Base-by-base conservation (phyloP, 2,888 invertebrate genomes). In the Oxytorus armatus region DNA sequence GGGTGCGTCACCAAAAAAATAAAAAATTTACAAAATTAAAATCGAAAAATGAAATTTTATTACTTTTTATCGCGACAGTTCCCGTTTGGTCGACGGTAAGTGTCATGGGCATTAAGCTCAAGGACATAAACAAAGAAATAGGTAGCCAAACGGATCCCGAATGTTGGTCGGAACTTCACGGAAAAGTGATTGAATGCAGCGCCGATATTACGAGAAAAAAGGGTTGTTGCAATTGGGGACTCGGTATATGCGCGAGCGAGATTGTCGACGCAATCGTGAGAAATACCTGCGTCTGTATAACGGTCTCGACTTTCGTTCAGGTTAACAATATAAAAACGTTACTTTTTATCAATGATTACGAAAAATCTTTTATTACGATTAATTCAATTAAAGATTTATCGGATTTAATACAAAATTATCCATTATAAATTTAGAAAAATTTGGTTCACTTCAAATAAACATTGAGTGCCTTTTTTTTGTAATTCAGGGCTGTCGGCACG, bases 31-130 rank as follows among this genome's bases (percentile, higher is more conserved):
- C 59, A 44, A 4, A 16, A 61, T 21, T 10, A 10, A 16, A 33
- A 11, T 23, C 14, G 18, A 3, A 16, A 25, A 47, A 68, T 11
- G 3, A 47, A 36, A 10, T 5, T 11, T 25, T 10, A 36, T 0
- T 8, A 29, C n/a, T 39, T 10, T 68, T 68, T 39, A 39, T 39
- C 14, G 44, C 16, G 14, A 21, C 42, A 91, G 94, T 94, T 78
- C 93, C 94, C 4, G 93, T 94, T 29, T 94, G 94, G 94, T 93
- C 93, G 69, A 92, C 93, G 29, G 93, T 93, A 39, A 93, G 93
- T 82, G 92, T 94, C 14, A 94, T 93, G 84, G 94, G 94, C 53
- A 93, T 93, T 53, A 91, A 92, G 69, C 89, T 94, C 65, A 89
- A 89, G 80, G 93, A 93, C 80, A 88, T 94, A 68, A 92, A 93